Base-by-base conservation (phyloP, 2,888 invertebrate species). In the Cataglyphis altisquamis region DNA sequence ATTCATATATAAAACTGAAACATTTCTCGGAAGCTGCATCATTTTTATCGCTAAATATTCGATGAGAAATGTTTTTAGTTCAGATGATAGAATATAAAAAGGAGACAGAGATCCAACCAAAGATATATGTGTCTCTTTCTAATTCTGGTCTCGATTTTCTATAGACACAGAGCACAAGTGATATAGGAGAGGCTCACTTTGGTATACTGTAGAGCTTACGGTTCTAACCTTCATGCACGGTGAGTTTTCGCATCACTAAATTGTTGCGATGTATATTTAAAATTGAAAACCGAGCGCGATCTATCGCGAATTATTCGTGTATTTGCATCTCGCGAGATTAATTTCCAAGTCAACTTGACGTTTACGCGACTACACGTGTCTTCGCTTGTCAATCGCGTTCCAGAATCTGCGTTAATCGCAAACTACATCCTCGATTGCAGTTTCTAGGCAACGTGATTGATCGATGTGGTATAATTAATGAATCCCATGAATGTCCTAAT, bases 361-460 rank as follows among this genome's bases (percentile, higher is more conserved):
- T 78, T 60, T 8, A 36, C 8, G 18, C 8, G 41, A 21, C 5
- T 18, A 32, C 68, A 15, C 21, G 57, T 29, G 32, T 45, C 32
- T 1, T 3, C 18, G 52, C 15, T 32, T 32, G 73, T 72, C 25
- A 60, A 45, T 41, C 21, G 9, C 3, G n/a, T 9, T 48, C 6
- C 15, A 6, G 2, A 52, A 25, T n/a, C 4, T 64, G 64, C 64
- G 39, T 0, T 66, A 77, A 55, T 36, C 39, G 55, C 77, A 64
- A 92, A 90, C 18, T 93, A 93, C 85, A 89, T 88, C n/a, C n/a
- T 88, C 90, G 91, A 90, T 87, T 90, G 86, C 84, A 92, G 94
- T 94, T 90, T 92, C 94, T 89, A 92, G 85, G 94, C 94, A 94
- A 94, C 94, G 91, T 86, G 90, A 89, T 86, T 82, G 64, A 94